A percentile compares a stretch with the other conserved stretches of the same genome.
Conservation (phyloP, 2,888 invertebrate genomes). For the Brachyptera putata region DNA sequence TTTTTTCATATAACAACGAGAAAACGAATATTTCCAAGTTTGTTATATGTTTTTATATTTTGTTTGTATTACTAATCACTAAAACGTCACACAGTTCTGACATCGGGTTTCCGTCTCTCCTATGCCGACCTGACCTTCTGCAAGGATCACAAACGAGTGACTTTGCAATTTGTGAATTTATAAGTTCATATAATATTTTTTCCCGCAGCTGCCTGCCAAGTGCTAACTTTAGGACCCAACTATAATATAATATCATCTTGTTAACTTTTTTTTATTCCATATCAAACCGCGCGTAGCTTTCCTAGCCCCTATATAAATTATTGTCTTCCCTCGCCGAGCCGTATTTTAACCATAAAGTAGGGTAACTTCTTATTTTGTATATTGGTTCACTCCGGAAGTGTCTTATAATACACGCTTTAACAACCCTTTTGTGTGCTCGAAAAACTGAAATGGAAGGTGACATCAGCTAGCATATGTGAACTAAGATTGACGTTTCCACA, state of each 20-base stretch:
- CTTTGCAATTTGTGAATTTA: conserved; percentile 2
- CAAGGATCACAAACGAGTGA: not conserved
- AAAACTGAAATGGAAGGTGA: conserved; percentile 7
- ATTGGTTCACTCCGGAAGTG: conserved; percentile 11
- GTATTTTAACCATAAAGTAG: conserved; percentile 5
- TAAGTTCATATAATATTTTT: not conserved
- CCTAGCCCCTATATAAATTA: too few species aligned
- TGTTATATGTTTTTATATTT: too few species aligned
- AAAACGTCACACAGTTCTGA: not conserved
- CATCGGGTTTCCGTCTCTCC: not conserved
- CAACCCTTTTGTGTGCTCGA: conserved; percentile 13
- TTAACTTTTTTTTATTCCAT: not conserved
- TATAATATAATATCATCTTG: not conserved
- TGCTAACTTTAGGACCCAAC: too few species aligned
- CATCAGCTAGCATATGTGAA: conserved; percentile 4
- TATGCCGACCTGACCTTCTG: not conserved
- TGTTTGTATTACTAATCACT: not conserved
- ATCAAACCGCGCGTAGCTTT: conserved; percentile 5
- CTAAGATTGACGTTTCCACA: conserved; percentile 14
- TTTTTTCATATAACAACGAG: too few species aligned
- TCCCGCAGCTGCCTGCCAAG: not conserved
- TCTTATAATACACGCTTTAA: conserved; percentile 17
- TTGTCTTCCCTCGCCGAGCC: too few species aligned
- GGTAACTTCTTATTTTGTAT: conserved; percentile 5
- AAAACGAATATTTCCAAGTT: too few species aligned